A percentile compares a stretch with the other conserved stretches of the same genome.
phyloP scores from a whole-genome alignment of 2,797 vertebrate genomes.

The Periophthalmus magnuspinnatus region DNA sequence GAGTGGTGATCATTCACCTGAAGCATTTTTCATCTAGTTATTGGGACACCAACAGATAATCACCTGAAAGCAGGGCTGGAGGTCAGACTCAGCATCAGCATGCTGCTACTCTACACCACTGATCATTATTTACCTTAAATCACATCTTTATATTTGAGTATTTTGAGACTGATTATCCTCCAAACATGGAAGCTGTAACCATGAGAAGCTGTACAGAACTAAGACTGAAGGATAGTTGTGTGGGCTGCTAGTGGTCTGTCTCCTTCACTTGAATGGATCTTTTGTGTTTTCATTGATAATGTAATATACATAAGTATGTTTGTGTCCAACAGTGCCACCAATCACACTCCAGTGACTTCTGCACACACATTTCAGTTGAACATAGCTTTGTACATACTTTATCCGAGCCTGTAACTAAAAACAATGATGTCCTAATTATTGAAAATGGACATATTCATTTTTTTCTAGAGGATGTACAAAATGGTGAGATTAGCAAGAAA shows the following conservation, averaged over 20 bases:
- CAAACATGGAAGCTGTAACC: constrained; percentile 32
- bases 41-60: constrained; percentile 47
- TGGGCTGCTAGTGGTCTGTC: constrained; percentile 38
- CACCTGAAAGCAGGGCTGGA: constrained; percentile 51
- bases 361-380: constrained; percentile 28
- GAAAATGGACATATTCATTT: not conserved
- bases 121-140: constrained; percentile 43
- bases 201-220: constrained; percentile 19
- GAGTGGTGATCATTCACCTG: constrained; percentile 66
- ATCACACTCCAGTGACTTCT: constrained; percentile 27
- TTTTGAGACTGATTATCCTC: constrained; percentile 27
- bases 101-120: constrained; percentile 52
- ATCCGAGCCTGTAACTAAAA: constrained; percentile 19
- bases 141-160: constrained; percentile 28
- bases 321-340: constrained; percentile 42
- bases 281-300: constrained; percentile 21
- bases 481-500: constrained; percentile 10
- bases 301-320: constrained; percentile 11
- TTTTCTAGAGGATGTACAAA: not conserved
- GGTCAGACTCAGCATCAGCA: constrained; percentile 10
- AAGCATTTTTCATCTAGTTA: constrained; percentile 42
- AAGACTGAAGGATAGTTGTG: constrained; percentile 48
- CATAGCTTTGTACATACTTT: constrained; percentile 23
- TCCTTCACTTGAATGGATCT: constrained; percentile 48
- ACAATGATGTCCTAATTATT: constrained; percentile 12